Conservation (phyloP, 2,797 vertebrate genomes). For the Monodelphis domestica region DNA sequence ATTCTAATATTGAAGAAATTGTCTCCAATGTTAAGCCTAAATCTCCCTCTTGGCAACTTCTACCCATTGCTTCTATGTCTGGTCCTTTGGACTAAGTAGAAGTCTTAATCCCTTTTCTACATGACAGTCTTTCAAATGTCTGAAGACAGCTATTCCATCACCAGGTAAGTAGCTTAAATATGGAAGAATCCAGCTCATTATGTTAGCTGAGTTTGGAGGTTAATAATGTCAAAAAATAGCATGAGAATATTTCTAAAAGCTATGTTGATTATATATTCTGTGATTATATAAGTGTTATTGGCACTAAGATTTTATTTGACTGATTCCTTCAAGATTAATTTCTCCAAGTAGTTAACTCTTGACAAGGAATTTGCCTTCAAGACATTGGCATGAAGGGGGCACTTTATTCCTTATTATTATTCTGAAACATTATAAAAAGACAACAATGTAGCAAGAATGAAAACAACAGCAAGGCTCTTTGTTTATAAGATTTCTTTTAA, state of each 20-base stretch:
- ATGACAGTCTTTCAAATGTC: not conserved
- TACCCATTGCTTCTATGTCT: not conserved
- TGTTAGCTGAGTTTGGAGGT: not conserved
- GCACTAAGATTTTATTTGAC: not conserved
- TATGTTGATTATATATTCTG: not conserved
- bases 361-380: slow-evolving; percentile 53
- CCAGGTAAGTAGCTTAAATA: not conserved
- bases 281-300: not conserved
- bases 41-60: not conserved
- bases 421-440: not conserved
- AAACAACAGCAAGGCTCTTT: not conserved
- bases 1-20: not conserved
- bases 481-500: slow-evolving; percentile 14
- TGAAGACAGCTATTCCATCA: not conserved
- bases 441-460: not conserved
- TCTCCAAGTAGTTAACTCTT: slow-evolving; percentile 35
- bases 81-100: not conserved
- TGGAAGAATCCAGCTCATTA: not conserved
- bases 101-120: not conserved
- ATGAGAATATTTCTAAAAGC: slow-evolving; percentile 16
- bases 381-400: not conserved
- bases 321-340: slow-evolving; percentile 22
- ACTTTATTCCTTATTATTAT: not conserved
- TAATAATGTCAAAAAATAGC: not conserved
- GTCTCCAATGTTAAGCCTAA: not conserved